phyloP scores from a whole-genome alignment of 2,113 vertebrate genomes.

The Callorhinus ursinus region DNA sequence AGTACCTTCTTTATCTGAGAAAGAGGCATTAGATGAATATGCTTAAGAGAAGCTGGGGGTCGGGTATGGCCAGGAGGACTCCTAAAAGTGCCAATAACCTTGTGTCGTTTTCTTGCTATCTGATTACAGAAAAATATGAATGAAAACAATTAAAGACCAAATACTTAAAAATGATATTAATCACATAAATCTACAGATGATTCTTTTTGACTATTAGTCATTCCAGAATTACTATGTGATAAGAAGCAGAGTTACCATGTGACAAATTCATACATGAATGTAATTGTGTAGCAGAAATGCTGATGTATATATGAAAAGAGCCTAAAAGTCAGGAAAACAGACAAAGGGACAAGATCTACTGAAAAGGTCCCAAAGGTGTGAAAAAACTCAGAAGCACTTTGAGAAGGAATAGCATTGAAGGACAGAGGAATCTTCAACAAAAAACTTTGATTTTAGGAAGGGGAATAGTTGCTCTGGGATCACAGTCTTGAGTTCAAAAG shows the following conservation, averaged over 20 bases:
- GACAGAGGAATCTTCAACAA: background rate
- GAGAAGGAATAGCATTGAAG: background rate
- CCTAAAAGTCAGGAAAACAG: conserved; percentile 1
- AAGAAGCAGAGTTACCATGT: conserved; percentile 29
- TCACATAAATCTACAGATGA: background rate
- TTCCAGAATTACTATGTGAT: conserved; percentile 19
- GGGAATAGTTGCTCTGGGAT: background rate
- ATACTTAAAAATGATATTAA: conserved; percentile 33
- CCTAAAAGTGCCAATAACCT: conserved; percentile 96
- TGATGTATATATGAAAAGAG: background rate
- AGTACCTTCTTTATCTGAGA: conserved; percentile 98
- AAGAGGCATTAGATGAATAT: conserved; percentile 96
- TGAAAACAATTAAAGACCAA: conserved; percentile 11
- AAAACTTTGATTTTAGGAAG: background rate
- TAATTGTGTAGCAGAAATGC: background rate
- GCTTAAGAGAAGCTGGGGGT: conserved; percentile 95
- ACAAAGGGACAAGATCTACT: background rate
- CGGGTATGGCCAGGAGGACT: conserved; percentile 94
- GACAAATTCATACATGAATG: background rate
- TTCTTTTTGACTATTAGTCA: conserved; percentile 13
- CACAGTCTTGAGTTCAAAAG: background rate
- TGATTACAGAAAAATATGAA: conserved; percentile 74
- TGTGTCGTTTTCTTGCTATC: conserved; percentile 98
- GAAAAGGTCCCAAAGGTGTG: background rate
- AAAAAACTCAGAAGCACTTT: background rate